These are phyloP conservation scores for Epinephelus malabaricus DNA, from an alignment of 2,797 vertebrate genomes.

Conservation along the genomic window DNA sequence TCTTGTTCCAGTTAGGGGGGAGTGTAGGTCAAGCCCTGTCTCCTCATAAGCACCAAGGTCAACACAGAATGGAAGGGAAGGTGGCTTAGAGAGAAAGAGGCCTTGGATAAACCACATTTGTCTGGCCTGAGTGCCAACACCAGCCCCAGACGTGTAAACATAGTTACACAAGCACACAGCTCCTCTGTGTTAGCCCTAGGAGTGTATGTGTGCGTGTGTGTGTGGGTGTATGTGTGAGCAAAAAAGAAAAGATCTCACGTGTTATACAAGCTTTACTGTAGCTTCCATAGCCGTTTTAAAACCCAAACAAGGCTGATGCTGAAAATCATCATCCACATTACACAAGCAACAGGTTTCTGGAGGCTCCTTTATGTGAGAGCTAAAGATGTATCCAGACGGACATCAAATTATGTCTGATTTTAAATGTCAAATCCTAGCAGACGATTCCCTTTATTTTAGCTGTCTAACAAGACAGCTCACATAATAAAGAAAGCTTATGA, in stretches of 20 bases:
- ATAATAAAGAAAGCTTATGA: constrained; percentile 34
- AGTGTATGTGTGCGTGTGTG: constrained; percentile 37
- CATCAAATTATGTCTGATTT: constrained; percentile 38
- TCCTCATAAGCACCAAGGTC: constrained; percentile 84
- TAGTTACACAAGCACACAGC: constrained; percentile 76
- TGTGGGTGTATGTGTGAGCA: constrained; percentile 13
- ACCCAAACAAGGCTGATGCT: constrained; percentile 37
- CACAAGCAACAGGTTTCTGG: constrained; percentile 38
- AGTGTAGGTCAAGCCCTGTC: constrained; percentile 85
- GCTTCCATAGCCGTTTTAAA: constrained; percentile 38
- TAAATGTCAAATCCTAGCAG: constrained; percentile 58
- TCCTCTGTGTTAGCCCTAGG: constrained; percentile 46
- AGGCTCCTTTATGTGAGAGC: constrained; percentile 17
- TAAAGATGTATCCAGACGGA: constrained; percentile 11
- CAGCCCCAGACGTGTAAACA: constrained; percentile 77
- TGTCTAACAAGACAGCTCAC: constrained; percentile 32
- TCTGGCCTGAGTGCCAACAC: constrained; percentile 78
- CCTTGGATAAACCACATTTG: constrained; percentile 82
- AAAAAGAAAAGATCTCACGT: constrained; percentile 16
- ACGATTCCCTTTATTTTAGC: constrained; percentile 46
- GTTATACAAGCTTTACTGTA: constrained; percentile 54
- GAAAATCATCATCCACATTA: constrained; percentile 32
- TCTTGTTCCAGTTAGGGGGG: constrained; percentile 75
- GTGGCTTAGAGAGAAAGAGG: constrained; percentile 84
- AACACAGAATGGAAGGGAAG: constrained; percentile 82